Conservation (phyloP, 2,888 invertebrate species). For the Drosophila conformis region DNA sequence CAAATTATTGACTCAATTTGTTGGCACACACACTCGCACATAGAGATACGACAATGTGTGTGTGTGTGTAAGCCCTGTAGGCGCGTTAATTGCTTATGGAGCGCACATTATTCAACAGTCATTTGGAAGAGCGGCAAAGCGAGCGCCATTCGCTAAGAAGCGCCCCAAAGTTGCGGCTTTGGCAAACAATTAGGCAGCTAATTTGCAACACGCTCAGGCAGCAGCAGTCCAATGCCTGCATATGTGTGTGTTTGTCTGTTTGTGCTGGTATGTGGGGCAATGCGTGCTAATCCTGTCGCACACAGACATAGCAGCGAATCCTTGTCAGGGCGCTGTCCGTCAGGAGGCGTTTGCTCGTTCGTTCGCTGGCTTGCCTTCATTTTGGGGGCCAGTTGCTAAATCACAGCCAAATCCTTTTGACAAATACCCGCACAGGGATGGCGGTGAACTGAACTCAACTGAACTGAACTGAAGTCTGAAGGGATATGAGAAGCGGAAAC, state of each 20-base stretch:
- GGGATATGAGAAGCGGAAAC: slow-evolving; percentile 49
- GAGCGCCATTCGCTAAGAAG: slow-evolving; percentile 46
- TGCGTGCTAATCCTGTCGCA: slow-evolving; percentile 69
- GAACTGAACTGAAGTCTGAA: slow-evolving; percentile 30
- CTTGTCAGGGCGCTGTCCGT: slow-evolving; percentile 56
- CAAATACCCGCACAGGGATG: slow-evolving; percentile 70
- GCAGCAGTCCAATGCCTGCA: slow-evolving; percentile 33
- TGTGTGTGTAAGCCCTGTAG: slow-evolving; percentile 63
- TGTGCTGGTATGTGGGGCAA: slow-evolving; percentile 29
- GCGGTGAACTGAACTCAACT: slow-evolving; percentile 32
- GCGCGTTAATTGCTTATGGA: slow-evolving; percentile 79
- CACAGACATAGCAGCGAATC: slow-evolving; percentile 40
- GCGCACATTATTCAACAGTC: slow-evolving; percentile 80
- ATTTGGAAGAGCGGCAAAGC: slow-evolving; percentile 62
- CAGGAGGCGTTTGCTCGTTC: slow-evolving; percentile 36
- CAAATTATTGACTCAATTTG: slow-evolving; percentile 80
- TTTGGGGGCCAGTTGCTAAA: slow-evolving; percentile 66
- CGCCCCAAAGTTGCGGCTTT: slow-evolving; percentile 74
- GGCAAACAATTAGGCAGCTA: slow-evolving; percentile 81
- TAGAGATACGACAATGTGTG: slow-evolving; percentile 17
- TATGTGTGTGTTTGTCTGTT: neutral
- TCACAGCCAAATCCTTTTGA: slow-evolving; percentile 78
- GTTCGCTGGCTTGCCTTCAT: slow-evolving; percentile 7
- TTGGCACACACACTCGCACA: slow-evolving; percentile 34
- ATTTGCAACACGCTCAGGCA: slow-evolving; percentile 59